A percentile compares a stretch with the other conserved stretches of the same genome.
phyloP scores from a whole-genome alignment of 1,140 invertebrate species.

The Phymastichus coffea region DNA sequence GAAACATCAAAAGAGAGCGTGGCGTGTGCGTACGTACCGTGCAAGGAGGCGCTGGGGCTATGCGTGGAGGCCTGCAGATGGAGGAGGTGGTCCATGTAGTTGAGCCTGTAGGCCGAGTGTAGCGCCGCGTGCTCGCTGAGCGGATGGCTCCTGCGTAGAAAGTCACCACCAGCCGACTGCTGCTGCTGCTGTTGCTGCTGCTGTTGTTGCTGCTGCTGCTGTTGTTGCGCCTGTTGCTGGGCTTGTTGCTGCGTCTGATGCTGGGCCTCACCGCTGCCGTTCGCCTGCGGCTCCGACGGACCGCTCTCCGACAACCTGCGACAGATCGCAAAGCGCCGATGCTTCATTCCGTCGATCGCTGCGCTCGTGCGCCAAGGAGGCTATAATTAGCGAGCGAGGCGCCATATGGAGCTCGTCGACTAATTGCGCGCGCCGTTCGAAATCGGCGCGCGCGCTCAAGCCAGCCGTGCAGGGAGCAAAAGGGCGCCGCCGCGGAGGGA shows the following conservation, averaged over 20 bases:
- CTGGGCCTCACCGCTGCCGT: conserved; percentile 32
- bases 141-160: conserved; percentile 54
- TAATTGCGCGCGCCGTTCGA: too few relatives aligned
- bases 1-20: too few relatives aligned
- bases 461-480: too few relatives aligned
- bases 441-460: too few relatives aligned
- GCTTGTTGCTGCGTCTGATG: not conserved
- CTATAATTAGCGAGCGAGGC: too few relatives aligned
- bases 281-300: conserved; percentile 42
- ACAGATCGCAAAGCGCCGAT: too few relatives aligned
- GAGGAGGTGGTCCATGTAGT: conserved; percentile 59
- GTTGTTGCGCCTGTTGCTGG: conserved; percentile 29
- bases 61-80: conserved; percentile 57
- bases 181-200: conserved; percentile 43
- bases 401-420: too few relatives aligned
- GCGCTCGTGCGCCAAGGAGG: too few relatives aligned
- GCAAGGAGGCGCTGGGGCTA: conserved; percentile 61
- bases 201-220: conserved; percentile 41
- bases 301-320: conserved; percentile 51
- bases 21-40: too few relatives aligned
- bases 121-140: conserved; percentile 53
- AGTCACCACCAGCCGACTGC: conserved; percentile 48
- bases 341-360: too few relatives aligned
- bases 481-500: too few relatives aligned
- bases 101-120: conserved; percentile 55